Evolutionary conservation across 1,140 invertebrate genomes (phyloP), one percentile per base, ranked within the genome.

Genomic region (Planococcus citri): DNA sequence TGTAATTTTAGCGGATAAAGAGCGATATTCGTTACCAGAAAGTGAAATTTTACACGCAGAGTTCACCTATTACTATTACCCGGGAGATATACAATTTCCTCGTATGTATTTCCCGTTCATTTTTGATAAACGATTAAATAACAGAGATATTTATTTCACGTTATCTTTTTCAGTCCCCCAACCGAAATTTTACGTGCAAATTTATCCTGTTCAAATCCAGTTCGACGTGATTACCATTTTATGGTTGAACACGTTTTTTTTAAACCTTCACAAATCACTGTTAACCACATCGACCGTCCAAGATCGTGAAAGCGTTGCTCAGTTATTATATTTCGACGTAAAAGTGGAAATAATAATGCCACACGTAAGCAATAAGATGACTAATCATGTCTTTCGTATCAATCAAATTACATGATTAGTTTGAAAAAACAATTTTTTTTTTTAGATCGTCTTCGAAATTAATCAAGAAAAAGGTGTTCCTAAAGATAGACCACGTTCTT

Each of bases 61-160:
- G 77, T 92, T 96, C 74, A 95, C 94, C 1, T 92, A 94, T 75
- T 99, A 95, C 80, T 98, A 96, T 78, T 98, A 97, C 82, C 94
- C 95, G 12, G 93, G 92, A 64, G 92, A 94, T 76, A 86, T 91
- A 58, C 87, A 88, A 73, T 96, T 95, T 83, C 94, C 94, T 79
- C 82, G 94, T 95, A 82, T 85, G 85, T 80, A 4, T 20, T 29
- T 6, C 22, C 29, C 61, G 22, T 68, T 33, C 2, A 17, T 27
- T 64, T 24, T 17, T 64, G 12, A 24, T 22, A 64, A 64, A 27
- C 14, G 17, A 8, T 8, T 69, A 27, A 29, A 51, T 51, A 9
- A 51, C 4, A 6, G 22, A 41, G n/a, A n/a, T n/a, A 61, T 64
- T 41, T 51, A 51, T 69, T 58, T 41, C 27, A 9, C 9, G 41